Evolutionary conservation across 2,888 invertebrate genomes (phyloP).

Genomic region (Ormyrus labotus): DNA sequence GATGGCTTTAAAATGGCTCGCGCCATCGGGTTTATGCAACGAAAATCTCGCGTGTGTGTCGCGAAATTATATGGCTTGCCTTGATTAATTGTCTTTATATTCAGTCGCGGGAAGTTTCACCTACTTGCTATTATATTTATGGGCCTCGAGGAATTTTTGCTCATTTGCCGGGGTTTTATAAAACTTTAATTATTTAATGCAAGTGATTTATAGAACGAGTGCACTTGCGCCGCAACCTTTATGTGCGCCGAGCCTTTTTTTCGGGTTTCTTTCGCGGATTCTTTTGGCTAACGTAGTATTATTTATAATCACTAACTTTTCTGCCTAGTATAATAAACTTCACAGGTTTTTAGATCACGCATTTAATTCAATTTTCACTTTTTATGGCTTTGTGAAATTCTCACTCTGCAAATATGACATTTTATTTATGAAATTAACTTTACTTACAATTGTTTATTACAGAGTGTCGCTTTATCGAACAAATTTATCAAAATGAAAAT

Average conservation of each 20-base stretch:
- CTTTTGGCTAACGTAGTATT: too few species aligned
- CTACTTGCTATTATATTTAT: conserved; percentile 33
- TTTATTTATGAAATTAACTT: too few species aligned
- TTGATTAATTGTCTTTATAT: conserved; percentile 35
- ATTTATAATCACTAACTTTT: too few species aligned
- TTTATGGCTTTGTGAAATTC: background rate
- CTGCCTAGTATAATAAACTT: too few species aligned
- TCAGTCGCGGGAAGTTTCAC: background rate
- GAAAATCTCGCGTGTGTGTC: background rate
- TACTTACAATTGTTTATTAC: too few species aligned
- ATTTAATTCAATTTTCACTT: background rate
- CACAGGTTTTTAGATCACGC: too few species aligned
- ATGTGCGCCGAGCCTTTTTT: background rate
- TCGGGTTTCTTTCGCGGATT: background rate
- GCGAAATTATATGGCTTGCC: conserved; percentile 22
- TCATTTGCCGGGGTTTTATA: conserved; percentile 14
- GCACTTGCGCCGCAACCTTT: conserved; percentile 5
- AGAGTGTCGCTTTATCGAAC: too few species aligned
- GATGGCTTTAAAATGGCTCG: background rate
- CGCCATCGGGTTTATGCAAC: conserved; percentile 13
- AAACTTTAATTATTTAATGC: conserved; percentile 29
- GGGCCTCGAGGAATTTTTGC: conserved; percentile 3
- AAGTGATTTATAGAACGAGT: conserved; percentile 21
- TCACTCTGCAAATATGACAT: too few species aligned
- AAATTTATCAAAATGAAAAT: too few species aligned